Evolutionary conservation across 1,140 invertebrate species (phyloP), one percentile per base, ranked within the genome.

Genomic region (Drosophila repleta): DNA sequence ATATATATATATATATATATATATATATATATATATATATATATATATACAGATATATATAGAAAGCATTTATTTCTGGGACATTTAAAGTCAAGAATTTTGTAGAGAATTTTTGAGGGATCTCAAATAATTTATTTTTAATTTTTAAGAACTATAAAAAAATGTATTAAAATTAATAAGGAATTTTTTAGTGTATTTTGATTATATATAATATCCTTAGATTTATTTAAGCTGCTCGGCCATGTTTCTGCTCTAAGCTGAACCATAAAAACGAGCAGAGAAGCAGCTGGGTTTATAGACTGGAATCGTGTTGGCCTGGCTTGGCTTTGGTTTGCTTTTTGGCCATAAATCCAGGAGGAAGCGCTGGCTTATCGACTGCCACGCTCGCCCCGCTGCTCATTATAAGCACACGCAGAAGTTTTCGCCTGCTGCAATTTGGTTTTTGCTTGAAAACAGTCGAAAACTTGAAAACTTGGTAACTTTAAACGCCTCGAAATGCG

Each of bases 401-500:
- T 83, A 82, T 60, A 68, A 76, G 45, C 45, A 43, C 21, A 17
- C 39, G 15, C 17, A 17, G n/a, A 43, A 15, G 46, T 72, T 72
- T 67, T 53, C 13, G 20, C n/a, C n/a, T 53, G 67, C 43, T 70
- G 52, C 58, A 69, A 69, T 63, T 69, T 39, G 66, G 58, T 58
- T 66, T 80, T 76, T 68, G 66, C 55, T 53, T 43, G 26, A 76
- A 76, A 64, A 72, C 24, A 69, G 55, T 73, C 58, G 62, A 45
- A 8, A 32, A 21, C 45, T 46, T 4, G 45, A 46, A n/a, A 46
- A 46, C 39, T 43, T 43, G 39, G 6, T 41, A 69, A 58, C 52
- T 57, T 69, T 79, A 70, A 84, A 71, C 67, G 76, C 62, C 41
- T 7, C 24, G 43, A 68, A 74, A 69, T 57, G 64, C 74, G 58